Percentiles rank a stretch among this genome's conserved stretches.
Conservation (phyloP, 2,113 vertebrate species). For the Paracanthobrama guichenoti region DNA sequence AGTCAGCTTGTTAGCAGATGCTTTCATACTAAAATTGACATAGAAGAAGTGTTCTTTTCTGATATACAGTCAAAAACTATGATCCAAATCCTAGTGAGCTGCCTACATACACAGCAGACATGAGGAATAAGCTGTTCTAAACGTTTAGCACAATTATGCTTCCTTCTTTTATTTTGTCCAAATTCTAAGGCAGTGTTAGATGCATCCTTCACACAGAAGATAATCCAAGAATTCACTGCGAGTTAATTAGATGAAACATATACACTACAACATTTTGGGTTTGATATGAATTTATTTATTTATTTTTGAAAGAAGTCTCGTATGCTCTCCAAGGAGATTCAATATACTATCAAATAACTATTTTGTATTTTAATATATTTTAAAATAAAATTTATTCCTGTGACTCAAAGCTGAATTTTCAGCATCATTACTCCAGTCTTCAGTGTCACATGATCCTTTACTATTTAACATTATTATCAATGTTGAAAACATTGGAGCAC, state of each 20-base stretch:
- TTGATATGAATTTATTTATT: no score
- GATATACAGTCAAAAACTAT: background rate
- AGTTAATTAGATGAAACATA: no score
- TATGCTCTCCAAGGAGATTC: no score
- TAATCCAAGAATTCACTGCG: no score
- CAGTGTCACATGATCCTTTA: background rate
- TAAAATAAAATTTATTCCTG: background rate
- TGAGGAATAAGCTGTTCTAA: background rate
- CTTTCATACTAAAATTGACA: background rate
- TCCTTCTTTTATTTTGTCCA: background rate
- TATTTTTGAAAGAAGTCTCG: no score
- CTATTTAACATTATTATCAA: no score
- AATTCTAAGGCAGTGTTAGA: no score
- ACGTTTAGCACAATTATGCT: background rate
- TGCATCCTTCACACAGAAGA: no score
- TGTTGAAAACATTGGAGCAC: no score
- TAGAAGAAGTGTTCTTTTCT: background rate
- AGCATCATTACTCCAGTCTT: no score
- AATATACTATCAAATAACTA: background rate
- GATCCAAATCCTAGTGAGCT: background rate
- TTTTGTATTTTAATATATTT: background rate
- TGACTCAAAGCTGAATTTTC: no score
- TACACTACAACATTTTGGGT: no score
- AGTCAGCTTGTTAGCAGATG: background rate
- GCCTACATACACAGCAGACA: background rate